phyloP scores from a whole-genome alignment of 1,140 invertebrate genomes.

The Drosophila lacertosa region DNA sequence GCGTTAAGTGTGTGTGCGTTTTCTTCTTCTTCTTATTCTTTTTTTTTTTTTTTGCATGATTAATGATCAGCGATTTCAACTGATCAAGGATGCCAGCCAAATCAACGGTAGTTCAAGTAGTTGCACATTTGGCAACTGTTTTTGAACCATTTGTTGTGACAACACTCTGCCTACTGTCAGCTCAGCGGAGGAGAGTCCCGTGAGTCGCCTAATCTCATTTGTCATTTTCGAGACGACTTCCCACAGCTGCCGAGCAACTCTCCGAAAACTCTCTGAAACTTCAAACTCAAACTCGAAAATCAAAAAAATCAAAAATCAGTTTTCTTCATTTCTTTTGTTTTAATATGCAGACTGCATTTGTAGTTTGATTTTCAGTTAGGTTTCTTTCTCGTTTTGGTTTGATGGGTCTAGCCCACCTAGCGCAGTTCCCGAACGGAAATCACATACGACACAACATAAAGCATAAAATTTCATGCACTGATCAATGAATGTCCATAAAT shows the following conservation, averaged over 20 bases:
- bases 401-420: conserved; percentile 69
- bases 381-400: conserved; percentile 39
- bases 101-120: conserved; percentile 51
- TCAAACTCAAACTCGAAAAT: background rate
- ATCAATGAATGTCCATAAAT: conserved; percentile 71
- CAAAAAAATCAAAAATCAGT: too few relatives aligned
- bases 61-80: conserved; percentile 48
- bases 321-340: conserved; percentile 52
- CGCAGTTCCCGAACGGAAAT: conserved; percentile 74
- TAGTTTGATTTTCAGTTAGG: conserved; percentile 36
- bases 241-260: conserved; percentile 21
- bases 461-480: conserved; percentile 71
- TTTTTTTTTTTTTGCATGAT: conserved; percentile 63
- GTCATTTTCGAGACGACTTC: conserved; percentile 48
- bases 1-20: conserved; percentile 44
- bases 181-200: conserved; percentile 50
- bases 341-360: conserved; percentile 73
- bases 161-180: conserved; percentile 58
- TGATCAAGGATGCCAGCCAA: background rate
- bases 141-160: conserved; percentile 61
- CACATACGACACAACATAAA: conserved; percentile 79
- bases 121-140: conserved; percentile 78
- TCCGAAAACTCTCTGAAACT: conserved; percentile 33
- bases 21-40: conserved; percentile 7
- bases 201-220: conserved; percentile 62